Conservation (phyloP, 2,888 invertebrate genomes). For the Orchesellides sinensis region DNA sequence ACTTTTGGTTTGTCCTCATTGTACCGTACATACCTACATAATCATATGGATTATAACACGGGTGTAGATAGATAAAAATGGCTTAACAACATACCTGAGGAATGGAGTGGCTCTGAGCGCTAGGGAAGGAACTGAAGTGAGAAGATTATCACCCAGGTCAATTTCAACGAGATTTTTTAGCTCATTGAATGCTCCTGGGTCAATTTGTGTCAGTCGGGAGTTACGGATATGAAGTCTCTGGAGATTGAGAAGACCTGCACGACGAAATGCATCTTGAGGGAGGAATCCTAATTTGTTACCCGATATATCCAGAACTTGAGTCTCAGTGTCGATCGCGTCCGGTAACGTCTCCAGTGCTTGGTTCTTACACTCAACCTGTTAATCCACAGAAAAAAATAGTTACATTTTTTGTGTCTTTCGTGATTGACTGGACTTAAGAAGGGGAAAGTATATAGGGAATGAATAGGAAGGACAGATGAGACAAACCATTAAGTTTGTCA, state of each 20-base stretch:
- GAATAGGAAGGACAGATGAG: too few species aligned
- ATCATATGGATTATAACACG: background rate
- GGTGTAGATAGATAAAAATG: background rate
- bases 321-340: constrained; percentile 89
- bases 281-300: constrained; percentile 91
- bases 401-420: background rate
- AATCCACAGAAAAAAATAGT: background rate
- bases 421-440: background rate
- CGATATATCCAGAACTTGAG: constrained; percentile 93
- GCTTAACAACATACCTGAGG: constrained; percentile 79
- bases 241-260: constrained; percentile 89
- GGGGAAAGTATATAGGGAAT: background rate
- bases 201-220: constrained; percentile 91
- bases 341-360: constrained; percentile 90
- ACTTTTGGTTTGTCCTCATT: too few species aligned
- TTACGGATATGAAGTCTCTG: constrained; percentile 90
- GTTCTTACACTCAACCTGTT: constrained; percentile 87
- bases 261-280: constrained; percentile 88
- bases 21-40: background rate
- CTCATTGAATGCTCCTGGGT: constrained; percentile 89
- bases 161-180: constrained; percentile 93
- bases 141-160: constrained; percentile 90
- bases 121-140: constrained; percentile 87
- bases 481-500: too few species aligned
- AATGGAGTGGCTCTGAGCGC: constrained; percentile 89